Percentiles rank a stretch among this genome's conserved stretches.
Evolutionary conservation across 2,888 invertebrate genomes (phyloP).

Genomic region (Erebia palarica): DNA sequence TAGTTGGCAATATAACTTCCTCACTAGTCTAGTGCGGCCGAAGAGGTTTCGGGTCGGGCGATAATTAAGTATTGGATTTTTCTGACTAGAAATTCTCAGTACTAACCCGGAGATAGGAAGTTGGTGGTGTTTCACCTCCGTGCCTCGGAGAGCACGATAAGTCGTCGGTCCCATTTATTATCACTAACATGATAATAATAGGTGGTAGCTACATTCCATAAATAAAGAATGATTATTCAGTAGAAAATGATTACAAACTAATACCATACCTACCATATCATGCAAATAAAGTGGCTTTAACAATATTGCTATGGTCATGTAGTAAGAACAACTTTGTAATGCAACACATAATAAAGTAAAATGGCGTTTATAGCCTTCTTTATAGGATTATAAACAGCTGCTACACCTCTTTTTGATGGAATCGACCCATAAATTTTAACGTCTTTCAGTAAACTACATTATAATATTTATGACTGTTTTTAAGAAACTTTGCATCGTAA

Average conservation of each 20-base stretch:
- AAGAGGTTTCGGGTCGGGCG: no score
- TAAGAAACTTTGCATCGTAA: not conserved
- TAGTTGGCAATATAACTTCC: no score
- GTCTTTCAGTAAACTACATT: slow-evolving; percentile 7
- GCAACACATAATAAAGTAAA: slow-evolving; percentile 9
- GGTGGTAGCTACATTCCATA: not conserved
- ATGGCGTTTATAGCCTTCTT: slow-evolving; percentile 12
- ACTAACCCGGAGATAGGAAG: no score
- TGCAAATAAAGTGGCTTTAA: not conserved
- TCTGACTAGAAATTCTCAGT: no score
- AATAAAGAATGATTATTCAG: not conserved
- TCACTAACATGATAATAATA: no score
- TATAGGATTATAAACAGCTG: slow-evolving; percentile 19
- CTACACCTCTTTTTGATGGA: slow-evolving; percentile 16
- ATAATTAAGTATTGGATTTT: no score
- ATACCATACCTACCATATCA: not conserved
- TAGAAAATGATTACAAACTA: not conserved
- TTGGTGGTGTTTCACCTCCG: no score
- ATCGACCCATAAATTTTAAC: slow-evolving; percentile 13
- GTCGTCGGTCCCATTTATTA: no score
- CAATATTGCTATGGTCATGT: not conserved
- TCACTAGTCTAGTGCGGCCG: no score
- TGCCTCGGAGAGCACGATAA: no score
- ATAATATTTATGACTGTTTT: not conserved
- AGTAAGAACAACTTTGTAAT: slow-evolving; percentile 9